A percentile compares a stretch with the other conserved stretches of the same genome.
These are phyloP conservation scores for Enoplosus armatus DNA, from an alignment of 2,797 vertebrate genomes.

Conservation along the genomic window DNA sequence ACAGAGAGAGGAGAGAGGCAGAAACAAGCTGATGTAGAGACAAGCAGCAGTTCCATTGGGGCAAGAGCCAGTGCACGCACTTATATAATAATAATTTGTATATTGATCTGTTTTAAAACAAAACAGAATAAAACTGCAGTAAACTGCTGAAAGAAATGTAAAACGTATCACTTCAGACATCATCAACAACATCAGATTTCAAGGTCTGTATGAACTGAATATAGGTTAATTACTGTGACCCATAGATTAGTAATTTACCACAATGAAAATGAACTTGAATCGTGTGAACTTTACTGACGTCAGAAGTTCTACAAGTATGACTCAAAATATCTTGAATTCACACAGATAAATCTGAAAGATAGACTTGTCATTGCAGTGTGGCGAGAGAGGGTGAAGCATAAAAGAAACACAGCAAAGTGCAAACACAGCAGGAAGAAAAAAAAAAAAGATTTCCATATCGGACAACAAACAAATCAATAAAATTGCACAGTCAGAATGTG, in stretches of 20 bases:
- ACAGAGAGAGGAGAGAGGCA: slow-evolving; percentile 40
- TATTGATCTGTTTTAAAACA: not conserved
- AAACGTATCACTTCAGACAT: not conserved
- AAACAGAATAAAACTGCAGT: slow-evolving; percentile 7
- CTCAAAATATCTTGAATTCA: not conserved
- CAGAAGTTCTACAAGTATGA: not conserved
- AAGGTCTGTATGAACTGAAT: slow-evolving; percentile 1
- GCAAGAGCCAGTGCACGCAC: slow-evolving; percentile 23
- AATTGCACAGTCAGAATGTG: slow-evolving; percentile 40
- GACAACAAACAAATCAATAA: slow-evolving; percentile 61
- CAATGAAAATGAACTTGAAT: not conserved
- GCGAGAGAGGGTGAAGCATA: slow-evolving; percentile 1
- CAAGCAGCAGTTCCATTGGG: slow-evolving; percentile 32
- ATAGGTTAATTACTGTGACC: not conserved
- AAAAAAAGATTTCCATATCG: slow-evolving; percentile 34
- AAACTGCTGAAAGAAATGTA: not conserved
- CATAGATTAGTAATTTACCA: not conserved
- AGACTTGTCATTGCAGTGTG: slow-evolving; percentile 12
- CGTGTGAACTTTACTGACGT: not conserved
- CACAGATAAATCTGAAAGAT: slow-evolving; percentile 6
- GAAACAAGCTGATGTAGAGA: slow-evolving; percentile 51
- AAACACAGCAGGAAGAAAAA: slow-evolving; percentile 43
- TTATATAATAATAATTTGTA: slow-evolving; percentile 35
- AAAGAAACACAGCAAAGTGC: slow-evolving; percentile 39
- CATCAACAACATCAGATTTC: no score